These are phyloP conservation scores for Oceanites oceanicus DNA, from an alignment of 2,113 vertebrate species.

Conservation along the genomic window DNA sequence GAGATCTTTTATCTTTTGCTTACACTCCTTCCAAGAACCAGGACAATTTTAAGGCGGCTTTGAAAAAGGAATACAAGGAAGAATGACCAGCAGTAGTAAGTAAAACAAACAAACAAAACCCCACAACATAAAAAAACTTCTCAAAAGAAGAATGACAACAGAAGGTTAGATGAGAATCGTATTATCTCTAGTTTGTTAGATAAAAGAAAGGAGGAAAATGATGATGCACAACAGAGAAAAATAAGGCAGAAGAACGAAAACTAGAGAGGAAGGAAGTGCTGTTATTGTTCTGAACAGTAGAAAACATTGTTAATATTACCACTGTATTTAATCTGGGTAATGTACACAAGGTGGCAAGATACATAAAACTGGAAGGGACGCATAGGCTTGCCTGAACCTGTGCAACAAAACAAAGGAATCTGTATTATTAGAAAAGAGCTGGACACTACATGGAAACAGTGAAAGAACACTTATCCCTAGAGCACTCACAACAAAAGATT, in stretches of 20 bases:
- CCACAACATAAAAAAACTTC: not conserved
- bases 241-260: not conserved
- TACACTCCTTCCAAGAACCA: not conserved
- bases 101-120: not conserved
- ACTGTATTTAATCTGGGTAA: not conserved
- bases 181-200: not conserved
- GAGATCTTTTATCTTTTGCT: not conserved
- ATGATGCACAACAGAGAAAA: not conserved
- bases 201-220: not conserved
- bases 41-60: not conserved
- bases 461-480: not conserved
- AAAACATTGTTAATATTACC: not conserved
- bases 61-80: not conserved
- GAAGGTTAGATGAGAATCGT: not conserved
- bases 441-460: not conserved
- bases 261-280: not conserved
- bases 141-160: not conserved
- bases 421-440: not conserved
- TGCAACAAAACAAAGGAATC: not conserved
- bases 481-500: not conserved
- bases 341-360: accelerated
- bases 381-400: not conserved
- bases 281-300: not conserved
- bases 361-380: not conserved
- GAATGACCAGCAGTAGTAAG: not conserved